Base-by-base conservation (phyloP, 2,888 invertebrate species). In the Tryphoninae sp. region DNA sequence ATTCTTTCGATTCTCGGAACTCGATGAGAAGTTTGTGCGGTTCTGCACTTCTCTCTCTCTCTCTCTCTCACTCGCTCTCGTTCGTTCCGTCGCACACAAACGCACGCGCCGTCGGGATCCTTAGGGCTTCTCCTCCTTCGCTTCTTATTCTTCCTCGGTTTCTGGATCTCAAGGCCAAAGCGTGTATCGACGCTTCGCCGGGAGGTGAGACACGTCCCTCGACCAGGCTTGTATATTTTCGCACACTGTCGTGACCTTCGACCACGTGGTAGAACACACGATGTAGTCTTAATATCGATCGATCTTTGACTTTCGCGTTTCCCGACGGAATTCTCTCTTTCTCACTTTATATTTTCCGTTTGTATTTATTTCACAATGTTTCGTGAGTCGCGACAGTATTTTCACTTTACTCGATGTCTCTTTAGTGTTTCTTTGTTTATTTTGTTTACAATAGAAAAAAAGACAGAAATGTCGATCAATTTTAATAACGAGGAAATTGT, bases 141-240 rank as follows among this genome's bases (percentile, higher is more conserved):
- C 49, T 55, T 69, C 64, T 16, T 51, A 23, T 19, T 11, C n/a
- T 16, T 68, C 68, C 3, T n/a, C 26, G 40, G 26, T 49, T 65
- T 61, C 65, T 42, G 65, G 59, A 45, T 65, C 65, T 77, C 81
- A 81, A 81, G 81, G 81, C 78, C 81, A 77, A 76, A 58, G 73
- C 53, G 76, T 33, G 55, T 79, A 75, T 80, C 80, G 75, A 80
- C 75, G 75, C 75, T 80, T 67, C 51, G 77, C 62, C 73, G 40
- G 73, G 62, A 68, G 68, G 77, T 72, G 72, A 76, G 73, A 77
- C 55, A 81, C 80, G 42, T 16, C 45, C 49, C 26, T 59, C 67
- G 23, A 53, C 23, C 59, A 13, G 64, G 53, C 40, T 74, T 73
- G 40, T 67, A 62, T 59, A 42, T 59, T 49, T 61, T 61, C 71